Conservation (phyloP, 2,888 invertebrate species). For the Xanthia icteritia region DNA sequence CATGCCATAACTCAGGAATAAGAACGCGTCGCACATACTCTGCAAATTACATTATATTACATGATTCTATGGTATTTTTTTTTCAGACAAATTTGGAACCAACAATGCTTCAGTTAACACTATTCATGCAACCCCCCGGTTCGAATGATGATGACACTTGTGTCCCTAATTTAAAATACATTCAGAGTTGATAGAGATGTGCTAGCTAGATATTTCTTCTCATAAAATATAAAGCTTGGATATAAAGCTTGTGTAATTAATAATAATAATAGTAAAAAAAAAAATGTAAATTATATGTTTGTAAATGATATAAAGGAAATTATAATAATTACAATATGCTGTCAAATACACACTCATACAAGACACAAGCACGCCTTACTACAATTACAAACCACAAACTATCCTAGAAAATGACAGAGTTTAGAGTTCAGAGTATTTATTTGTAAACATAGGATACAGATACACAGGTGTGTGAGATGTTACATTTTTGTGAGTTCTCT, state of each 20-base stretch:
- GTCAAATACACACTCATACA: too few relatives aligned
- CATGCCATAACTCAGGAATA: slow-evolving; percentile 76
- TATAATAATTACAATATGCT: too few relatives aligned
- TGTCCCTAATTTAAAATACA: slow-evolving; percentile 15
- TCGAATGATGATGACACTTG: background rate
- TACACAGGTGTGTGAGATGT: too few relatives aligned
- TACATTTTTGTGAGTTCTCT: too few relatives aligned
- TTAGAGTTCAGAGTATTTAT: too few relatives aligned
- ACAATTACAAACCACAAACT: too few relatives aligned
- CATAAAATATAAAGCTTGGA: slow-evolving; percentile 29
- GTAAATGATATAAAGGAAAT: too few relatives aligned
- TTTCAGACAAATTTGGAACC: background rate
- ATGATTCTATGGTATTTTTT: background rate
- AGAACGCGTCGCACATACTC: slow-evolving; percentile 68
- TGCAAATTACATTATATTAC: slow-evolving; percentile 42
- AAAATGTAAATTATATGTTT: too few relatives aligned
- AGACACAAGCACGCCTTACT: too few relatives aligned
- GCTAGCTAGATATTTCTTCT: slow-evolving; percentile 21
- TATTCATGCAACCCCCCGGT: background rate
- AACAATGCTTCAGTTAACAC: background rate
- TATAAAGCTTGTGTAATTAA: background rate
- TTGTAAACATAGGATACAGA: too few relatives aligned
- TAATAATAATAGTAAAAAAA: too few relatives aligned
- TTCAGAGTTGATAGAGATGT: slow-evolving; percentile 20
- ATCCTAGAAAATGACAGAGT: too few relatives aligned